Percentiles rank a stretch among this genome's conserved stretches.
Evolutionary conservation across 2,113 vertebrate genomes (phyloP).

Genomic region (Gymnobelideus leadbeateri): DNA sequence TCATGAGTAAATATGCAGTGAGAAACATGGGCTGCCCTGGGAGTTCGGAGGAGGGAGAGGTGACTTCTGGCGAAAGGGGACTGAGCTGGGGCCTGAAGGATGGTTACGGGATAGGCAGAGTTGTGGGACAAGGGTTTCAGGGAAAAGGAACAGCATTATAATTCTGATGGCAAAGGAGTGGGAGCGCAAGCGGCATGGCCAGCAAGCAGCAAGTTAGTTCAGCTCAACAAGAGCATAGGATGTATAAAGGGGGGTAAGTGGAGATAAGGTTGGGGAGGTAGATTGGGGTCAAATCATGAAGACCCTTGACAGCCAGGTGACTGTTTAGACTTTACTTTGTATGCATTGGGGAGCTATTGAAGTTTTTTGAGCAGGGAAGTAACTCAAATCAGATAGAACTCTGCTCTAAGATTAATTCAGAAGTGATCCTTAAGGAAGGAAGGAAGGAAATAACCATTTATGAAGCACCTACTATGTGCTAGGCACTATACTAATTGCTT

Average conservation of each 20-base stretch:
- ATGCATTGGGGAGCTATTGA: not conserved
- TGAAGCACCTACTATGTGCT: too few species aligned
- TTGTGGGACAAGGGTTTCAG: too few species aligned
- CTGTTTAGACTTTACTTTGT: not conserved
- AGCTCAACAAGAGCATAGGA: not conserved
- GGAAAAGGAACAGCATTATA: not conserved
- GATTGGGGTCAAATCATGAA: too few species aligned
- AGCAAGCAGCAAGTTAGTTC: not conserved
- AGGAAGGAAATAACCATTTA: not conserved
- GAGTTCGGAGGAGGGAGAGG: not conserved
- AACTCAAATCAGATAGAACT: not conserved
- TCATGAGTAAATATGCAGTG: too few species aligned
- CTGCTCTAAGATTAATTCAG: not conserved
- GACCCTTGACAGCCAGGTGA: not conserved
- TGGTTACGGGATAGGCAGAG: not conserved
- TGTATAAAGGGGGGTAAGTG: not conserved
- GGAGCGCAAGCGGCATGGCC: too few species aligned
- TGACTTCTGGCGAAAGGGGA: not conserved
- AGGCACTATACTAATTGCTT: too few species aligned
- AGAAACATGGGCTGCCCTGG: not conserved
- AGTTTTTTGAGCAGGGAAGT: not conserved
- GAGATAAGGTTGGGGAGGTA: not conserved
- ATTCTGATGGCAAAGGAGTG: not conserved
- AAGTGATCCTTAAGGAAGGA: too few species aligned
- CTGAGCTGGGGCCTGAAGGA: not conserved